These are phyloP conservation scores for Hirtodrosophila duncani DNA, from an alignment of 2,888 invertebrate species.

Conservation along the genomic window DNA sequence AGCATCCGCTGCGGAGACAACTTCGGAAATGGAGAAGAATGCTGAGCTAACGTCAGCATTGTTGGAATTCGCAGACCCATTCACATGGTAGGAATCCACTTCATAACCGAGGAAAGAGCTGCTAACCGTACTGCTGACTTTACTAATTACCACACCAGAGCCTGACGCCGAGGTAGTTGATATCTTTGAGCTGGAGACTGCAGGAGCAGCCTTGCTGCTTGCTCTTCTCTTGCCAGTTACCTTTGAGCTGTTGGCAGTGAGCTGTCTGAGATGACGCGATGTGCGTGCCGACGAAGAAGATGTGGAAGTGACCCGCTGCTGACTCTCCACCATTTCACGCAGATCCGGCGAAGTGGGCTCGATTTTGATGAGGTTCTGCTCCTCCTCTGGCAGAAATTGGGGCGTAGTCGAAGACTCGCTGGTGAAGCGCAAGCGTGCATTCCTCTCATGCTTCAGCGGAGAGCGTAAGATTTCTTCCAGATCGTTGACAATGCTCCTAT, in stretches of 20 bases:
- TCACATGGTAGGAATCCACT: slow-evolving; percentile 54
- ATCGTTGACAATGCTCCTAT: slow-evolving; percentile 77
- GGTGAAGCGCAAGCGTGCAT: slow-evolving; percentile 70
- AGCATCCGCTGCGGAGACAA: slow-evolving; percentile 59
- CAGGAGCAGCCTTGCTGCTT: slow-evolving; percentile 15
- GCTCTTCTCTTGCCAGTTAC: not conserved
- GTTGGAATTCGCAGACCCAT: slow-evolving; percentile 42
- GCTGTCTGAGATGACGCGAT: slow-evolving; percentile 50
- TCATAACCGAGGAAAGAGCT: slow-evolving; percentile 55
- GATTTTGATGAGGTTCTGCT: slow-evolving; percentile 72
- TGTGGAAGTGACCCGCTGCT: slow-evolving; percentile 38
- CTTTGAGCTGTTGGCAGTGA: slow-evolving; percentile 41
- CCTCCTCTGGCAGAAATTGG: slow-evolving; percentile 68
- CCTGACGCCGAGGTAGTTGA: slow-evolving; percentile 1
- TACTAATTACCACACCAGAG: slow-evolving; percentile 19
- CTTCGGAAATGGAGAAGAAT: slow-evolving; percentile 67
- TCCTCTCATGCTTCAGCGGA: slow-evolving; percentile 73
- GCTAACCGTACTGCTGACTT: slow-evolving; percentile 23
- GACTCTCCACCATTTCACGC: slow-evolving; percentile 69
- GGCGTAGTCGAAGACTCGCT: slow-evolving; percentile 74
- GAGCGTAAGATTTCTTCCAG: slow-evolving; percentile 78
- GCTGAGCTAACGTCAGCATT: slow-evolving; percentile 50
- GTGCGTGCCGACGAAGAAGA: slow-evolving; percentile 48
- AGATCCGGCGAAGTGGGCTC: slow-evolving; percentile 74
- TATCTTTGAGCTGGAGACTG: slow-evolving; percentile 33